Conservation (phyloP, 2,888 invertebrate genomes). For the Hyposoter dolosus region DNA sequence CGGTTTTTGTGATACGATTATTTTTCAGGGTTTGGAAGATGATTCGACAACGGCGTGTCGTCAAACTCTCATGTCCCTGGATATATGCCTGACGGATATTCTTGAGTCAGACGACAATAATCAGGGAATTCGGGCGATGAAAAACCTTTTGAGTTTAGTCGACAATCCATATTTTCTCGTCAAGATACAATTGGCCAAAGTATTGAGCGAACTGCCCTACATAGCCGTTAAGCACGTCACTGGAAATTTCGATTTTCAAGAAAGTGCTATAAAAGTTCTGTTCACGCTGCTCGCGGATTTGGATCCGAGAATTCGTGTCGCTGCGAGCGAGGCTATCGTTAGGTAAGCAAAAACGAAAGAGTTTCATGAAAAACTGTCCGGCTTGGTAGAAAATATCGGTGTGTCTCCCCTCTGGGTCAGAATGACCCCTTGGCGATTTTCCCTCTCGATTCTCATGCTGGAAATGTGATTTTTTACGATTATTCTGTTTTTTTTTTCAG, state of each 20-base stretch:
- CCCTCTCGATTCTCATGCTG: neutral
- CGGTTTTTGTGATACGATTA: slow-evolving; percentile 50
- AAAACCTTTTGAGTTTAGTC: slow-evolving; percentile 88
- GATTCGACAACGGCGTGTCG: slow-evolving; percentile 91
- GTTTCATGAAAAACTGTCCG: neutral
- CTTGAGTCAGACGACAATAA: slow-evolving; percentile 88
- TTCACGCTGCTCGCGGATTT: slow-evolving; percentile 90
- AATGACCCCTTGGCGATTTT: neutral
- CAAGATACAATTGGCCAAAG: slow-evolving; percentile 90
- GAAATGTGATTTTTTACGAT: neutral
- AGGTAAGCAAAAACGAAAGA: slow-evolving; percentile 84
- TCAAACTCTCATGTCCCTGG: slow-evolving; percentile 89
- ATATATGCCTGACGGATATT: slow-evolving; percentile 87
- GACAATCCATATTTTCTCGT: slow-evolving; percentile 94
- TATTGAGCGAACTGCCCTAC: slow-evolving; percentile 88
- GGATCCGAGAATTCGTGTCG: slow-evolving; percentile 91
- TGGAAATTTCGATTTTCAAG: slow-evolving; percentile 86
- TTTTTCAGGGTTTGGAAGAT: slow-evolving; percentile 89
- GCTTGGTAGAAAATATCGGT: neutral
- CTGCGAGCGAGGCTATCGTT: slow-evolving; percentile 89
- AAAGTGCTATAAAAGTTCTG: slow-evolving; percentile 87
- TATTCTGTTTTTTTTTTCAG: slow-evolving; percentile 78
- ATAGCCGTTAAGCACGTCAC: slow-evolving; percentile 87
- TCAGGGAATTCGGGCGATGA: slow-evolving; percentile 87
- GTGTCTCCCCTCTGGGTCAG: neutral